These are phyloP conservation scores for Drosophila rhopaloa DNA, from an alignment of 1,140 invertebrate species.

Conservation along the genomic window DNA sequence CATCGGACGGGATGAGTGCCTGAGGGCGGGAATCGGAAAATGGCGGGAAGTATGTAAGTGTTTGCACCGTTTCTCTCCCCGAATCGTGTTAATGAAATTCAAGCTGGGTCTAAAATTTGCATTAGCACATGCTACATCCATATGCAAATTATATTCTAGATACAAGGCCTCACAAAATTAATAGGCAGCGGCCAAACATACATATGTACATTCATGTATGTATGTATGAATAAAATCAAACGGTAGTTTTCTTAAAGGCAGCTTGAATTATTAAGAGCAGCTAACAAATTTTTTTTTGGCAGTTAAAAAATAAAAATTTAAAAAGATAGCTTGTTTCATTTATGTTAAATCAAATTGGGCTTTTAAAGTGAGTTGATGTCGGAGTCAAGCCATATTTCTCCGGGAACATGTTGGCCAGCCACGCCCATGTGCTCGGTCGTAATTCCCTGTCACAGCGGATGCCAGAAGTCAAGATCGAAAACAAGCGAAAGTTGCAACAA, in stretches of 20 bases:
- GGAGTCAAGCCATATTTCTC: conserved; percentile 21
- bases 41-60: not conserved
- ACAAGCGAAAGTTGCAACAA: conserved; percentile 66
- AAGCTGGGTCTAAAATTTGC: conserved; percentile 44
- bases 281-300: too few species aligned
- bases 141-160: conserved; percentile 9
- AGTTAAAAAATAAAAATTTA: too few species aligned
- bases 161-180: conserved; percentile 3
- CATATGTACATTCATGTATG: too few species aligned
- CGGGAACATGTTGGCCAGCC: conserved; percentile 27
- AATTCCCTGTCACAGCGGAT: conserved; percentile 27
- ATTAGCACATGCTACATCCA: conserved; percentile 24
- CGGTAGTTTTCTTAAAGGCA: too few species aligned
- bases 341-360: too few species aligned
- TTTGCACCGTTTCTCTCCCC: conserved; percentile 35
- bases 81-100: conserved; percentile 78
- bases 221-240: too few species aligned
- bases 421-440: conserved; percentile 33
- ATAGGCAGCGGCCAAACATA: not conserved
- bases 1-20: conserved; percentile 22
- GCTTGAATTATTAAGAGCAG: too few species aligned
- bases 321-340: too few species aligned
- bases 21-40: not conserved
- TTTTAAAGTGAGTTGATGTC: not conserved
- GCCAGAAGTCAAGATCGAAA: conserved; percentile 70